These are phyloP conservation scores for Caenorhabditis sp. DNA, from an alignment of 2,888 invertebrate genomes.

Conservation along the genomic window DNA sequence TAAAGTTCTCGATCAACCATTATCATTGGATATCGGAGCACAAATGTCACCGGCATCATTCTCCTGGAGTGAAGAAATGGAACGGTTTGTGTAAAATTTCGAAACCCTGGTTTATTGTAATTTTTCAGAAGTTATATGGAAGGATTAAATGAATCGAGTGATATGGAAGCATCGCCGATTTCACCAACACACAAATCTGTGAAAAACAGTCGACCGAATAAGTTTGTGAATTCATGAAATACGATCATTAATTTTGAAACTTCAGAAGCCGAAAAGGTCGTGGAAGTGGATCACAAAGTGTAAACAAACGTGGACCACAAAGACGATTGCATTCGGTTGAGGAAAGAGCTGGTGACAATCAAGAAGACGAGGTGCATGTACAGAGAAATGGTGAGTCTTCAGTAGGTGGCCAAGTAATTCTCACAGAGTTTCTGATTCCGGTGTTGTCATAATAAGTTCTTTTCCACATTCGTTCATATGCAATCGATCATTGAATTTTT, in stretches of 20 bases:
- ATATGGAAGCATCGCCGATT: slow-evolving; percentile 23
- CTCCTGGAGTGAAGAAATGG: slow-evolving; percentile 56
- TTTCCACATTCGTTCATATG: too few relatives aligned
- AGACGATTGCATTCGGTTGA: not conserved
- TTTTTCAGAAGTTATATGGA: not conserved
- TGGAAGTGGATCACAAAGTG: not conserved
- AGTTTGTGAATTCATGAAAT: not conserved
- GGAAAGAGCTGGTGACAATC: not conserved
- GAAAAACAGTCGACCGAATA: not conserved
- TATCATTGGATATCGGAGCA: slow-evolving; percentile 17
- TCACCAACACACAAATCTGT: slow-evolving; percentile 11
- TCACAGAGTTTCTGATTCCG: too few relatives aligned
- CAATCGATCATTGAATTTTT: too few relatives aligned
- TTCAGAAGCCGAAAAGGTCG: not conserved
- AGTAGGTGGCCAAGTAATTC: too few relatives aligned
- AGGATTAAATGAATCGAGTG: slow-evolving; percentile 15
- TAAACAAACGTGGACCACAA: not conserved
- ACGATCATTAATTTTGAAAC: not conserved
- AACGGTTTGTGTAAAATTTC: slow-evolving; percentile 15
- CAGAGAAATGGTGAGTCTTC: not conserved
- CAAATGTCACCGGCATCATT: slow-evolving; percentile 36
- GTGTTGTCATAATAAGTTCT: too few relatives aligned
- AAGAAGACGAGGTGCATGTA: not conserved
- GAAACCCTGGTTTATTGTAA: not conserved
- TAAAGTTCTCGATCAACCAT: slow-evolving; percentile 18